phyloP scores from a whole-genome alignment of 2,797 vertebrate species.

The Poecilia gillii region DNA sequence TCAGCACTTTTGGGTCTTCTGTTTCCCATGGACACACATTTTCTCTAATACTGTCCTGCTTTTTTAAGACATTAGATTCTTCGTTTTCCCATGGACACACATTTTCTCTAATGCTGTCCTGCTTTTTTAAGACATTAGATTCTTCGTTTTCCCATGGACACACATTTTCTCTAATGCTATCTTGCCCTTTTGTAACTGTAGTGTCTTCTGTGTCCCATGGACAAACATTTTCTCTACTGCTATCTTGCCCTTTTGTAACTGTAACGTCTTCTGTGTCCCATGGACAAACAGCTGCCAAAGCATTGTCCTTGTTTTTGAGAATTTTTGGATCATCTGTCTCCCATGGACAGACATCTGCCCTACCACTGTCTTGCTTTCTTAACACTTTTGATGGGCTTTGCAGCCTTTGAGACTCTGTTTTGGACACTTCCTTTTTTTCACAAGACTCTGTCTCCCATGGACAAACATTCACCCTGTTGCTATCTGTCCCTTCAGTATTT shows the following conservation, averaged over 20 bases:
- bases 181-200: slow-evolving; percentile 20
- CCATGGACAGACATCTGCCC: slow-evolving; percentile 42
- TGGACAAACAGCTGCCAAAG: slow-evolving; percentile 19
- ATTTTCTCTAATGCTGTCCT: slow-evolving; percentile 34
- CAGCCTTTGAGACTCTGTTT: slow-evolving; percentile 11
- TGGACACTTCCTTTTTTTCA: slow-evolving; percentile 15
- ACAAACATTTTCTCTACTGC: slow-evolving; percentile 18
- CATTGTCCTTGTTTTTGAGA: slow-evolving; percentile 28
- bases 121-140: slow-evolving; percentile 5
- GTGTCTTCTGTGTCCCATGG: slow-evolving; percentile 40
- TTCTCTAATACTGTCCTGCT: slow-evolving; percentile 15
- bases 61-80: slow-evolving; percentile 16
- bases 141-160: slow-evolving; percentile 46
- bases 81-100: slow-evolving; percentile 54
- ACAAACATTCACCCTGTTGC: slow-evolving; percentile 43
- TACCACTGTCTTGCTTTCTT: slow-evolving; percentile 12
- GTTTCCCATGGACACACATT: slow-evolving; percentile 60
- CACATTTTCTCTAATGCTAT: slow-evolving; percentile 29
- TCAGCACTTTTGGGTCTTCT: neutral
- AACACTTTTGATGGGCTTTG: slow-evolving; percentile 18
- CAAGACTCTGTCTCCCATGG: slow-evolving; percentile 61
- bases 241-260: slow-evolving; percentile 27
- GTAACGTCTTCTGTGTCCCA: slow-evolving; percentile 40
- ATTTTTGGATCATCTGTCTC: slow-evolving; percentile 32
- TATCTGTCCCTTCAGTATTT: slow-evolving; percentile 35